Conservation (phyloP, 2,113 vertebrate genomes). For the Dicaeum eximium region DNA sequence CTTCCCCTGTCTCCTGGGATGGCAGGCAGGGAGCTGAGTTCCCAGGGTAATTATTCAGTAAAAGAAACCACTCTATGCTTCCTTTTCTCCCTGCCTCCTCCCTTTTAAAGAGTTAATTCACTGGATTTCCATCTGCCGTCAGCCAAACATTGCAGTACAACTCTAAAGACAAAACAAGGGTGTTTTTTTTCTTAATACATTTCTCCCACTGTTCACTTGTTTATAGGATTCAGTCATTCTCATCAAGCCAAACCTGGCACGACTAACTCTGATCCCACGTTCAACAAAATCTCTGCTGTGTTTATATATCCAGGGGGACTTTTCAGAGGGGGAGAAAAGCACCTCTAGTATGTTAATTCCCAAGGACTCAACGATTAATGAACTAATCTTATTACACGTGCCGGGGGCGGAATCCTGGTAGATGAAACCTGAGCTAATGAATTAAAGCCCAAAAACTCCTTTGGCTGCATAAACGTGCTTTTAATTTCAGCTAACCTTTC, state of each 20-base stretch:
- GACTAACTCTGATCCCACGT: not conserved
- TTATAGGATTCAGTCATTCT: constrained; percentile 36
- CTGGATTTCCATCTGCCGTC: not conserved
- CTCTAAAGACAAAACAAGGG: constrained; percentile 34
- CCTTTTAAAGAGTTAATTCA: not conserved
- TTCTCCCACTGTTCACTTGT: constrained; percentile 43
- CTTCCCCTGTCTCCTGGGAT: not conserved
- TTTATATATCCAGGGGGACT: constrained; percentile 46
- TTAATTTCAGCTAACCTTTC: constrained; percentile 60
- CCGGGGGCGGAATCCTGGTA: constrained; percentile 41
- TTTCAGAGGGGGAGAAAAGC: constrained; percentile 15
- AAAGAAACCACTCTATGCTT: not conserved
- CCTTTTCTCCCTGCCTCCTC: no score
- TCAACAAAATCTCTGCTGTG: constrained; percentile 34
- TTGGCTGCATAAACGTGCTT: constrained; percentile 40
- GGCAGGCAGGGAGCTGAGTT: not conserved
- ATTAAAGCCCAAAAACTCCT: constrained; percentile 49
- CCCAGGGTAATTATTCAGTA: not conserved
- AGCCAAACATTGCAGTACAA: not conserved
- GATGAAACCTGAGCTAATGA: constrained; percentile 54
- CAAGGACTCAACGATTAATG: constrained; percentile 31
- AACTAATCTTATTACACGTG: constrained; percentile 56
- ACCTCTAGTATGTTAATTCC: constrained; percentile 54
- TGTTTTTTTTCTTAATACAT: not conserved
- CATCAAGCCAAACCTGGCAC: constrained; percentile 37